phyloP scores from a whole-genome alignment of 2,888 invertebrate species.

The Polydrusus pterygomalis region DNA sequence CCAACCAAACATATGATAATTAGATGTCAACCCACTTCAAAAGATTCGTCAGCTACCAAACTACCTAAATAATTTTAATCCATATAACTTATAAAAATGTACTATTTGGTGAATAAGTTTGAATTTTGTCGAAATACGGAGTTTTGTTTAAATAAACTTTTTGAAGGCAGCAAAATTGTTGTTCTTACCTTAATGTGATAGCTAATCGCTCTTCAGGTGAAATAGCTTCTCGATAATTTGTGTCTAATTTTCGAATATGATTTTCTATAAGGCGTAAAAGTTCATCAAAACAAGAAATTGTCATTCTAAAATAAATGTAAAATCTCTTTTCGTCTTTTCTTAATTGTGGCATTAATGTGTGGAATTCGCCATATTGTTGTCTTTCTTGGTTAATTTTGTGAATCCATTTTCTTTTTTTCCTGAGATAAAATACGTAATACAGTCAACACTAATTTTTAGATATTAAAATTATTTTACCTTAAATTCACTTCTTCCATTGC shows the following conservation, averaged over 20 bases:
- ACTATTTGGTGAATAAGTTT: not conserved
- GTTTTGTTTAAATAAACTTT: conserved; percentile 1
- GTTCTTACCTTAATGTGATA: conserved; percentile 16
- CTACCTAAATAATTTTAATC: conserved; percentile 7
- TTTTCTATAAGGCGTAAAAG: conserved; percentile 23
- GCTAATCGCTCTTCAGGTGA: conserved; percentile 16
- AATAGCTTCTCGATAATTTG: conserved; percentile 19
- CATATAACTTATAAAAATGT: conserved; percentile 10
- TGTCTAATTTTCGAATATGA: conserved; percentile 13
- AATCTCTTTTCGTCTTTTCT: conserved; percentile 34
- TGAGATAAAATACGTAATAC: conserved; percentile 3
- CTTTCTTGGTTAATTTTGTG: conserved; percentile 26
- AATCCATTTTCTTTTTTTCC: conserved; percentile 24
- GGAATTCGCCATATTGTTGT: conserved; percentile 25
- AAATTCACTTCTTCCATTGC: not conserved
- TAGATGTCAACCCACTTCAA: conserved; percentile 4
- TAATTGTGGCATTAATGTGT: conserved; percentile 34
- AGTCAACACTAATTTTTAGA: not conserved
- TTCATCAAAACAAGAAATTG: conserved; percentile 43
- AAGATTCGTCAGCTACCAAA: conserved; percentile 17
- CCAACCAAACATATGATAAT: conserved; percentile 12
- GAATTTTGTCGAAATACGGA: not conserved
- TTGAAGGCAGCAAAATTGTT: conserved; percentile 8
- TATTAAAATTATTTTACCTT: conserved; percentile 2
- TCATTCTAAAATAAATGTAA: conserved; percentile 48